A percentile compares a stretch with the other conserved stretches of the same genome.
Evolutionary conservation across 2,888 invertebrate species (phyloP).

Genomic region (Laspeyria flexula): DNA sequence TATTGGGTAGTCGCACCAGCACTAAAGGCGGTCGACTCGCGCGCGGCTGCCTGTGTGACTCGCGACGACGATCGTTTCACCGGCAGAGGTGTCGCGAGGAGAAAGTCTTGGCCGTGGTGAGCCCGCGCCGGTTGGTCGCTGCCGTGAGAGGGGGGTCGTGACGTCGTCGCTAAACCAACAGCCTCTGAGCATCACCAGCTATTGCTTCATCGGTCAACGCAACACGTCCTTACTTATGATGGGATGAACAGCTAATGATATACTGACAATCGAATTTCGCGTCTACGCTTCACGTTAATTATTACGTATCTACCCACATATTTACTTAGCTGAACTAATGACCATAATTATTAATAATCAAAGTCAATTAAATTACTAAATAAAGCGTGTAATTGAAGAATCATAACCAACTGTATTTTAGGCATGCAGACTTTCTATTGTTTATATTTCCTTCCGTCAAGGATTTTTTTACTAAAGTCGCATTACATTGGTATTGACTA

Average conservation of each 20-base stretch:
- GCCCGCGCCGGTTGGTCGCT: constrained; percentile 72
- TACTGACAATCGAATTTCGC: constrained; percentile 6
- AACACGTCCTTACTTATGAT: constrained; percentile 34
- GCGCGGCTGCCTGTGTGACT: constrained; percentile 71
- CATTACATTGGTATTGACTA: too few species aligned
- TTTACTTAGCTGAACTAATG: background rate
- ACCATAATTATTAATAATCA: background rate
- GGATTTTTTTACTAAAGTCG: too few species aligned
- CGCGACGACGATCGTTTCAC: constrained; percentile 66
- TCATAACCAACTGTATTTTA: background rate
- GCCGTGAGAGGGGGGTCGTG: constrained; percentile 69
- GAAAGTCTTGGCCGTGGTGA: constrained; percentile 85
- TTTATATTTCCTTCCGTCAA: too few species aligned
- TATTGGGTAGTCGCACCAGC: constrained; percentile 45
- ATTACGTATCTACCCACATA: background rate
- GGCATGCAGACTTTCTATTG: background rate
- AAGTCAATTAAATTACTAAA: background rate
- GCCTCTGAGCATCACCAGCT: constrained; percentile 58
- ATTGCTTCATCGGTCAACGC: constrained; percentile 44
- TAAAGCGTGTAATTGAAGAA: background rate
- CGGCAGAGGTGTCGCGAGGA: constrained; percentile 81
- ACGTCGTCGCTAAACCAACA: constrained; percentile 70
- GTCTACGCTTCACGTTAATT: background rate
- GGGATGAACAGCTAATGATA: constrained; percentile 36
- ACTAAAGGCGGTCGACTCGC: constrained; percentile 73